phyloP scores from a whole-genome alignment of 2,797 vertebrate genomes.

The Streptopelia turtur region DNA sequence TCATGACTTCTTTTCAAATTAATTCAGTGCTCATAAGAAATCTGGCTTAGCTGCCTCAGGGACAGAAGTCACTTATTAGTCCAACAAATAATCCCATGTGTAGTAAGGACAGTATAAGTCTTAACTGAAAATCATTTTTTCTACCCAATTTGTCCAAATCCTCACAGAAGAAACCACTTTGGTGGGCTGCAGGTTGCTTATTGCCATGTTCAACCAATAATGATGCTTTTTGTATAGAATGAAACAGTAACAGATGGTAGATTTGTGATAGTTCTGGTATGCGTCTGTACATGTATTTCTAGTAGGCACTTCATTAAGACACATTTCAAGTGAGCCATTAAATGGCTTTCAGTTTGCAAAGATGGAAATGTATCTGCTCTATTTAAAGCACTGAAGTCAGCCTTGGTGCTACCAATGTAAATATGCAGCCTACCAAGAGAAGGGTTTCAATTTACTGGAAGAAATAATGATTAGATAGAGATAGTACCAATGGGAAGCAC shows the following conservation, averaged over 20 bases:
- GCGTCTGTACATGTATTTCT: slow-evolving; percentile 8
- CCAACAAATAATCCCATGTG: not conserved
- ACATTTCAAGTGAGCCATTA: slow-evolving; percentile 42
- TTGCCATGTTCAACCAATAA: not conserved
- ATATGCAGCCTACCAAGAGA: not conserved
- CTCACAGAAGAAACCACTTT: not conserved
- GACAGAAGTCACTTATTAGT: not conserved
- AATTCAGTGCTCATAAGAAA: not conserved
- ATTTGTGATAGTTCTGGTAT: not conserved
- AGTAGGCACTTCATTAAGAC: slow-evolving; percentile 36
- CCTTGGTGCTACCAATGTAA: not conserved
- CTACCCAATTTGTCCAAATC: not conserved
- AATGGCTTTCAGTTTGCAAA: slow-evolving; percentile 14
- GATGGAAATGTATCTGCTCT: not conserved
- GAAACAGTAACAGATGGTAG: slow-evolving; percentile 23
- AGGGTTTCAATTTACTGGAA: not conserved
- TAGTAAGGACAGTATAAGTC: not conserved
- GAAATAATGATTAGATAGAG: not conserved
- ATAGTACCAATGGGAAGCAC: not conserved
- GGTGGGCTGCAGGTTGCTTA: not conserved
- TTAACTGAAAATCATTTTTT: not conserved
- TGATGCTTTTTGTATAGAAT: not conserved
- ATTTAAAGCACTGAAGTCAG: not conserved
- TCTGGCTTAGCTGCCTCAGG: not conserved
- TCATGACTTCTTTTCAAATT: not conserved